These are phyloP conservation scores for Lepeophtheirus salmonis DNA, from an alignment of 1,140 invertebrate species.

Conservation along the genomic window DNA sequence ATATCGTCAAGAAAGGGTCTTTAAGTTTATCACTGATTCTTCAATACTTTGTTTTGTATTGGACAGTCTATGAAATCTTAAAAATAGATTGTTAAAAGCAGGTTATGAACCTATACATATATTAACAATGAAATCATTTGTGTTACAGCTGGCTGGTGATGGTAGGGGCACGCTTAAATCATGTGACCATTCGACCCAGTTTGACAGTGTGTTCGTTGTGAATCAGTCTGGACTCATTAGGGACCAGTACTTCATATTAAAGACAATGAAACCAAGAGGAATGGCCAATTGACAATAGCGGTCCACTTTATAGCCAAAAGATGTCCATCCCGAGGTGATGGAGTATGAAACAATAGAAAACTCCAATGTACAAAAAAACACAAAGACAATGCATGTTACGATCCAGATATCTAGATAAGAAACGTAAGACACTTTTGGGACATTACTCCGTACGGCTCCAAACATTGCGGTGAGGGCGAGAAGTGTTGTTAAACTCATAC, in stretches of 20 bases:
- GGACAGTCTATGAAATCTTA: too few relatives aligned
- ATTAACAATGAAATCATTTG: too few relatives aligned
- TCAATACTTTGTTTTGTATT: too few relatives aligned
- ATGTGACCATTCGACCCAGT: too few relatives aligned
- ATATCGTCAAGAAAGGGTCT: too few relatives aligned
- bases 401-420: constrained; percentile 14
- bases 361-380: not conserved
- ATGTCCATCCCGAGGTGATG: not conserved
- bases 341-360: not conserved
- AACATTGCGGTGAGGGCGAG: constrained; percentile 15
- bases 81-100: too few relatives aligned
- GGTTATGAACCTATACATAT: too few relatives aligned
- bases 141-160: too few relatives aligned
- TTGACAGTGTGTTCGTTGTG: too few relatives aligned
- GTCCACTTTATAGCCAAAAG: not conserved
- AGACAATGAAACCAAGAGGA: not conserved
- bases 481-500: constrained; percentile 10
- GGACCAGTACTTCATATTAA: not conserved
- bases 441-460: not conserved
- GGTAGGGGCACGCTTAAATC: too few relatives aligned
- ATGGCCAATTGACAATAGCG: not conserved
- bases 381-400: constrained; percentile 12
- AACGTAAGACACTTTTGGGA: constrained; percentile 6
- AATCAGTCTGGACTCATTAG: too few relatives aligned
- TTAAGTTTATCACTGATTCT: too few relatives aligned